phyloP scores from a whole-genome alignment of 2,113 vertebrate species.

The Petromus typicus region DNA sequence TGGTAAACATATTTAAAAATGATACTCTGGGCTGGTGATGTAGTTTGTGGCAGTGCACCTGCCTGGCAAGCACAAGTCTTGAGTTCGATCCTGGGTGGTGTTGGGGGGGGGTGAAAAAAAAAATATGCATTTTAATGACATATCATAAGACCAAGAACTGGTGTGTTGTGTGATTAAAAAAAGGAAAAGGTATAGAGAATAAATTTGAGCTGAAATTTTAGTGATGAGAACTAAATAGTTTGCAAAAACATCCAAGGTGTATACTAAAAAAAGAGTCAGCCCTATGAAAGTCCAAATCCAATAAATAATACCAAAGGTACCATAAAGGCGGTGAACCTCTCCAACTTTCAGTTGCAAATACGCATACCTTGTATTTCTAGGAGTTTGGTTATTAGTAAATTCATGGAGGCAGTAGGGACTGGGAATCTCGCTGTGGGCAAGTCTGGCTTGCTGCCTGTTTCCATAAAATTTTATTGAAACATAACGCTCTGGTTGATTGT shows the following conservation, averaged over 20 bases:
- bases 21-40: too few species aligned
- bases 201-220: background rate
- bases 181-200: background rate
- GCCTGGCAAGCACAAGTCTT: too few species aligned
- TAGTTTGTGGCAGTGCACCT: too few species aligned
- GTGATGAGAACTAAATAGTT: background rate
- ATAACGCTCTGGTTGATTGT: background rate
- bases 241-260: background rate
- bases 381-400: background rate
- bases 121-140: background rate
- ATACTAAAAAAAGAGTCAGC: background rate
- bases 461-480: background rate
- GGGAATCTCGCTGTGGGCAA: background rate
- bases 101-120: too few species aligned
- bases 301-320: background rate
- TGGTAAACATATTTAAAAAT: background rate
- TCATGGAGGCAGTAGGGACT: background rate
- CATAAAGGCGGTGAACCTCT: background rate
- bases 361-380: background rate
- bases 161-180: background rate
- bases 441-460: background rate
- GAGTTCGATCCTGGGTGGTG: too few species aligned
- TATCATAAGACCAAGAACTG: background rate
- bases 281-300: background rate
- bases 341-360: background rate